Conservation (phyloP, 1,140 invertebrate species). For the Oryzaephilus surinamensis region DNA sequence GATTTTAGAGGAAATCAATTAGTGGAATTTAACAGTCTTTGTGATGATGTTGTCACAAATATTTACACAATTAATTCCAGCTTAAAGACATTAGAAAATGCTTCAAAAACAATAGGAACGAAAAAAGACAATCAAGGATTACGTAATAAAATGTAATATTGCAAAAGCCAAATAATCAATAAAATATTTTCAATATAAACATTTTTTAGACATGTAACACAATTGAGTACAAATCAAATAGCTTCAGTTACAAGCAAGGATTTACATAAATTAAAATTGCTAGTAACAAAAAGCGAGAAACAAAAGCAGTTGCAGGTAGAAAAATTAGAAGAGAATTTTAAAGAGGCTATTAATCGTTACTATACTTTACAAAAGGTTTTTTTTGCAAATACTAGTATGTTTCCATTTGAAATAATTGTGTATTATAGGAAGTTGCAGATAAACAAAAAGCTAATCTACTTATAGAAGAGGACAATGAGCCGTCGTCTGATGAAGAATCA, state of each 20-base stretch:
- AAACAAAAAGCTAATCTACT: slow-evolving; percentile 68
- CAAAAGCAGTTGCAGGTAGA: slow-evolving; percentile 73
- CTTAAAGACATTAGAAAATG: slow-evolving; percentile 58
- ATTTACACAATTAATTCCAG: slow-evolving; percentile 65
- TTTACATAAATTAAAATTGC: slow-evolving; percentile 55
- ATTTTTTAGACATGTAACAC: slow-evolving; percentile 61
- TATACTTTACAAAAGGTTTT: slow-evolving; percentile 65
- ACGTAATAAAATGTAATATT: slow-evolving; percentile 52
- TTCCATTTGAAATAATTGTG: slow-evolving; percentile 7
- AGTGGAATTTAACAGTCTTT: slow-evolving; percentile 61
- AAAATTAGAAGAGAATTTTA: slow-evolving; percentile 69
- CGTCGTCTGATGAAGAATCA: slow-evolving; percentile 35
- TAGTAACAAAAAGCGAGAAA: slow-evolving; percentile 58
- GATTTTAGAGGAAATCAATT: slow-evolving; percentile 50
- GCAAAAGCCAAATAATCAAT: too few relatives aligned
- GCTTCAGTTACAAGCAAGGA: slow-evolving; percentile 62
- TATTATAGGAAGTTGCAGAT: slow-evolving; percentile 52
- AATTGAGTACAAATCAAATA: slow-evolving; percentile 63
- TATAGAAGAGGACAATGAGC: slow-evolving; percentile 36
- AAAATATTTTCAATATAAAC: slow-evolving; percentile 6
- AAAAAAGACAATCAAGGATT: slow-evolving; percentile 56
- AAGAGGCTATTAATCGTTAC: slow-evolving; percentile 66
- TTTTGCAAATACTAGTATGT: slow-evolving; percentile 9
- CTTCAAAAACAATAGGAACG: slow-evolving; percentile 65
- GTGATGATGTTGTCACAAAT: slow-evolving; percentile 67